Conservation (phyloP, 1,140 invertebrate species). For the Anastatus disparis region DNA sequence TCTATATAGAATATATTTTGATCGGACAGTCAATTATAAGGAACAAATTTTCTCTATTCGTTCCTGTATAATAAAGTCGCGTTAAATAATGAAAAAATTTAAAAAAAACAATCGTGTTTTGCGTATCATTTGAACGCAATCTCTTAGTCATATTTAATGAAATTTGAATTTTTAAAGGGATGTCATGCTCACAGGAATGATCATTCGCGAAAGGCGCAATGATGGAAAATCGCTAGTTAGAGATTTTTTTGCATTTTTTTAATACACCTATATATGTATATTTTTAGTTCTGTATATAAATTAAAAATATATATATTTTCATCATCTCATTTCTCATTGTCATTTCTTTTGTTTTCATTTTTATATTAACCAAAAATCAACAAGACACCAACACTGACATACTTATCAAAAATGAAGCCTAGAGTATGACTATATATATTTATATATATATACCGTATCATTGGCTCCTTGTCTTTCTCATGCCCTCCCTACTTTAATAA, state of each 20-base stretch:
- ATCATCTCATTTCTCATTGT: conserved; percentile 29
- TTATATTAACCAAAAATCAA: conserved; percentile 1
- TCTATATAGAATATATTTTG: conserved; percentile 28
- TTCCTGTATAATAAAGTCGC: neutral
- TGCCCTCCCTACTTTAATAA: too few relatives aligned
- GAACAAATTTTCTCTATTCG: neutral
- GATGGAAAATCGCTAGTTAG: conserved; percentile 37
- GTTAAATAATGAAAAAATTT: neutral
- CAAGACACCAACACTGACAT: conserved; percentile 38
- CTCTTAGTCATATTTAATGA: neutral
- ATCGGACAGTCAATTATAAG: conserved; percentile 30
- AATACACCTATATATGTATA: neutral
- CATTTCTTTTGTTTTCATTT: conserved; percentile 9
- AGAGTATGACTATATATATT: conserved; percentile 12
- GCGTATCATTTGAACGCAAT: neutral
- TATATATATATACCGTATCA: conserved; percentile 36
- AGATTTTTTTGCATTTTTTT: neutral
- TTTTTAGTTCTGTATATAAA: conserved; percentile 7
- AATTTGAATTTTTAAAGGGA: too few relatives aligned
- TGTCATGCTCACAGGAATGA: too few relatives aligned
- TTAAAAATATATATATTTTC: neutral
- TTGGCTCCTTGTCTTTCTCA: too few relatives aligned
- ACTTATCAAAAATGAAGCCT: too few relatives aligned
- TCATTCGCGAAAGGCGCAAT: conserved; percentile 28
- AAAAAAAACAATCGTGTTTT: neutral